Base-by-base conservation (phyloP, 2,888 invertebrate species). In the Dasypolia templi region DNA sequence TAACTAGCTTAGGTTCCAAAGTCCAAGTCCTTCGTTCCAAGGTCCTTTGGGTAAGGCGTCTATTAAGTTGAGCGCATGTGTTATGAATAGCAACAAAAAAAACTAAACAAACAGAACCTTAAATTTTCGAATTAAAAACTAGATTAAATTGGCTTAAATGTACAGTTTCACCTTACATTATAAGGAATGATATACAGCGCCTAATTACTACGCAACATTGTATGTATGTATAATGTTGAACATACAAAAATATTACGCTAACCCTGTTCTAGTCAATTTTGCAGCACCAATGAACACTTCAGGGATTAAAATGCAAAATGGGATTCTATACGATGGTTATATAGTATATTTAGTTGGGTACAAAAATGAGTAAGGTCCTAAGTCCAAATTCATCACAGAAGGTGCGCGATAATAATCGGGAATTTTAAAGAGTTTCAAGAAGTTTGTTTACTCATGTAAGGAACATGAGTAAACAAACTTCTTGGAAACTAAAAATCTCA, bases 211-310 rank as follows among this genome's bases (percentile, higher is more conserved):
- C 90, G 80, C 86, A 89, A 87, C 80, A 87, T 76, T 73, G 81
- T 82, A 82, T 75, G 83, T 86, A 86, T 88, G 87, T 89, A 88
- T 88, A 91, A 90, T 85, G 89, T 86, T 88, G 86, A 84, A 86
- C 86, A 89, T 92, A 92, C 91, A 91, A 92, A 91, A 92, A 92
- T 92, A 93, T 87, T 75, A 90, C 88, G 87, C 87, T 89, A 90
- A 95, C 95, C 95, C 95, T 94, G 94, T 94, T 91, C 91, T 89
- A 89, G 86, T 90, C 86, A 92, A 92, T 92, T 93, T 92, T 86
- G 92, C 91, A 95, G 94, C 95, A 95, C 94, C 95, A 91, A 91
- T 93, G 91, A 93, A 95, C 94, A 95, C 94, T 91, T 91, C 29
- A 89, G 84, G 87, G 88, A 87, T 89, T 87, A 85, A 88, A 89